Base-by-base conservation (phyloP, 2,113 vertebrate species). In the Phoxinus phoxinus region DNA sequence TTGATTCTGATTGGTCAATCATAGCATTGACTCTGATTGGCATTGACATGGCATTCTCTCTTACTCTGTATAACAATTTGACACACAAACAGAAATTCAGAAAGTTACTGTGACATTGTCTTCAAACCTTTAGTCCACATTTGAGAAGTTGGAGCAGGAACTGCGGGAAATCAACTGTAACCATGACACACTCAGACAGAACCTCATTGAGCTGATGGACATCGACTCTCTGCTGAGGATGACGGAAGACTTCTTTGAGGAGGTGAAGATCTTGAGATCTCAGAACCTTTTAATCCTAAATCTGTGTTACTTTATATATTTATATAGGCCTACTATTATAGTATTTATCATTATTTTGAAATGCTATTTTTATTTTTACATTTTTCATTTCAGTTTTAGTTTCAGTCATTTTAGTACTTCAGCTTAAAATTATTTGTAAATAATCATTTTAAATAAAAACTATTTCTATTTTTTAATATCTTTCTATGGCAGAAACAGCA, bases 111-210 rank as follows among this genome's bases (percentile, higher is more conserved):
- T 27, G 72, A 27, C 23, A 6, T 75, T 46, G 37, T 23, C 44
- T 48, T 51, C 23, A 48, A 75, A 75, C 0, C 69, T 71, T 69
- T 35, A 91, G 91, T 69, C 85, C 61, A 84, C 77, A 21, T 89
- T 92, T 84, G 87, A 90, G 78, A 91, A 88, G 12, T 78, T 92
- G 65, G 92, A 92, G 58, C 84, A 88, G 80, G 91, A 92, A 59
- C 85, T 91, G 74, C 90, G 86, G 69, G 91, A 92, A 85, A 89
- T 92, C 83, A 92, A 90, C 83, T 81, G 74, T 6, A 92, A 91
- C 77, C 81, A 88, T 56, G 85, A 89, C 21, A 75, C 90, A 32
- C 78, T 92, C 35, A 89, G 86, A 56, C 87, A 87, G 71, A 92
- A 92, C 86, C 88, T 91, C 51, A 84, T 35, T 10, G 89, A 92